Conservation (phyloP, 2,888 invertebrate species). For the Netelia inedita region DNA sequence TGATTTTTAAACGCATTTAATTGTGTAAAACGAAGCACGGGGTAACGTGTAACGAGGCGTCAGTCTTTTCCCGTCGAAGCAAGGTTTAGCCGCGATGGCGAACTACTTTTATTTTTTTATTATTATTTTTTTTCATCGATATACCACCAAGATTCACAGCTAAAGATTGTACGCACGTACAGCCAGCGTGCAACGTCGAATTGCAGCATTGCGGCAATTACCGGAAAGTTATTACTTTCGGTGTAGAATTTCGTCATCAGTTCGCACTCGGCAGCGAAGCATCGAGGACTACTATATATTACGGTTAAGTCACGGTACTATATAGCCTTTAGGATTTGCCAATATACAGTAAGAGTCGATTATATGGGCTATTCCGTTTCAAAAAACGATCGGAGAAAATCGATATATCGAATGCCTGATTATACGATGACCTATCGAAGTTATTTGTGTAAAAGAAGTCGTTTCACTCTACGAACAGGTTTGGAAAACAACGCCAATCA, state of each 20-base stretch:
- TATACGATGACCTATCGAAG: too few species aligned
- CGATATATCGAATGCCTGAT: neutral
- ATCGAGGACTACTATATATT: too few species aligned
- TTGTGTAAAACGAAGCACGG: neutral
- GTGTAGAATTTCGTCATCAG: slow-evolving; percentile 67
- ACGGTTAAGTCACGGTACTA: too few species aligned
- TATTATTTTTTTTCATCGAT: slow-evolving; percentile 41
- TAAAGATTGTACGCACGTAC: slow-evolving; percentile 47
- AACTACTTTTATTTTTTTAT: slow-evolving; percentile 19
- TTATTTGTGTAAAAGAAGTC: too few species aligned
- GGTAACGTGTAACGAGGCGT: neutral
- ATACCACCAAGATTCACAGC: slow-evolving; percentile 42
- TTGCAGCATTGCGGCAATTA: slow-evolving; percentile 66
- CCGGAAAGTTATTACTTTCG: slow-evolving; percentile 70
- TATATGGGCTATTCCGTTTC: too few species aligned
- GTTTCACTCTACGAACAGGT: too few species aligned
- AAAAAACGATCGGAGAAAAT: neutral
- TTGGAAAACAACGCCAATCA: too few species aligned
- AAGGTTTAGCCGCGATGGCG: slow-evolving; percentile 54
- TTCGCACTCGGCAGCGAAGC: slow-evolving; percentile 24
- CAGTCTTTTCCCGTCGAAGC: slow-evolving; percentile 24
- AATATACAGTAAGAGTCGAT: too few species aligned
- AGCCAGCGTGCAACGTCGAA: slow-evolving; percentile 58
- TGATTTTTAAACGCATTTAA: neutral
- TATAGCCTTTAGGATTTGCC: too few species aligned